phyloP scores from a whole-genome alignment of 2,888 invertebrate genomes.

The Arrhopalites spinosus region DNA sequence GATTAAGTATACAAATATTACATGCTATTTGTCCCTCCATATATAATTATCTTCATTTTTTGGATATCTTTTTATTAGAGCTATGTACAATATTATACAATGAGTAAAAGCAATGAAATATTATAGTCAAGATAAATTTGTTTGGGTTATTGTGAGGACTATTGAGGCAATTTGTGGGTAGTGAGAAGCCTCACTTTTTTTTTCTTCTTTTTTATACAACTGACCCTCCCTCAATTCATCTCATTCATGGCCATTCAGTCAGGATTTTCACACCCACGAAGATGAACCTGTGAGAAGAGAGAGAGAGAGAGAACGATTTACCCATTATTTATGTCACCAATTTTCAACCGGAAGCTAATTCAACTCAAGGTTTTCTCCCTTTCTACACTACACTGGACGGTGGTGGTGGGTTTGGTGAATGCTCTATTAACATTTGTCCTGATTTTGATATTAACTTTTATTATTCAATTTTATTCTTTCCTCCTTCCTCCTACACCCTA shows the following conservation, averaged over 20 bases:
- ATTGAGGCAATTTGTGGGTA: conserved; percentile 1
- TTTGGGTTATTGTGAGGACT: conserved; percentile 1
- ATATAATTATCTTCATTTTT: too few species aligned
- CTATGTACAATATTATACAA: too few species aligned
- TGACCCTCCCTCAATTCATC: conserved; percentile 33
- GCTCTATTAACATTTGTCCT: not conserved
- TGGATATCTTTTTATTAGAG: not conserved
- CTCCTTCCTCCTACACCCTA: not conserved
- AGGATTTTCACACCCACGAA: conserved; percentile 21
- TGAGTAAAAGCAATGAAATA: too few species aligned
- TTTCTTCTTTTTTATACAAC: too few species aligned
- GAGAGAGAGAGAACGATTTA: conserved; percentile 1
- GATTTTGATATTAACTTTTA: conserved; percentile 1
- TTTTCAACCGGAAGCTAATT: conserved; percentile 24
- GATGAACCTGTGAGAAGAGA: conserved; percentile 20
- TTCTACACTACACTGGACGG: not conserved
- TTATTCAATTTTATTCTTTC: not conserved
- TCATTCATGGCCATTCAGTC: conserved; percentile 7
- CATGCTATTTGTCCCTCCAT: too few species aligned
- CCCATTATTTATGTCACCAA: conserved; percentile 1
- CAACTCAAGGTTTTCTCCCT: not conserved
- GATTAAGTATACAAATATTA: too few species aligned
- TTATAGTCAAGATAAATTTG: conserved; percentile 2
- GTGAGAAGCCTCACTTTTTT: not conserved
- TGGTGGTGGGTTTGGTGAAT: not conserved